phyloP scores from a whole-genome alignment of 1,140 invertebrate genomes.

The Amyelois transitella region DNA sequence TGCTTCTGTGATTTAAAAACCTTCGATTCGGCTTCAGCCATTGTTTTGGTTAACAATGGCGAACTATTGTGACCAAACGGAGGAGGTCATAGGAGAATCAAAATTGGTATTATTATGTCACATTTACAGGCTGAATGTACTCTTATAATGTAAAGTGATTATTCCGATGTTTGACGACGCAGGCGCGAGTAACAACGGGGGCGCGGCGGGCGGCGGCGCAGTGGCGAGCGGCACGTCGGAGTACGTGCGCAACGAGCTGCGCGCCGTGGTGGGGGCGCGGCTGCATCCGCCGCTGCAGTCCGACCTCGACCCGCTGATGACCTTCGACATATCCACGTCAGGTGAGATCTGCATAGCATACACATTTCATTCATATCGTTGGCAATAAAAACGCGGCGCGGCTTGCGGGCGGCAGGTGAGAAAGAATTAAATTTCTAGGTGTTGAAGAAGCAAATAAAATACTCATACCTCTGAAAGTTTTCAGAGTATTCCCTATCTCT shows the following conservation, averaged over 20 bases:
- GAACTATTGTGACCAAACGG: too few relatives aligned
- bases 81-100: too few relatives aligned
- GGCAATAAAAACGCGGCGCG: too few relatives aligned
- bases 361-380: too few relatives aligned
- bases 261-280: conserved; percentile 88
- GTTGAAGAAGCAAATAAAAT: too few relatives aligned
- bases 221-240: conserved; percentile 77
- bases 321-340: conserved; percentile 79
- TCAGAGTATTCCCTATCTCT: too few relatives aligned
- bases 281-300: conserved; percentile 49
- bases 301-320: conserved; percentile 81
- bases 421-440: too few relatives aligned
- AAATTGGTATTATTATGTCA: background rate
- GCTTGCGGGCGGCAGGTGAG: too few relatives aligned
- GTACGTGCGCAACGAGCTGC: conserved; percentile 91
- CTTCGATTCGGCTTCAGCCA: too few relatives aligned
- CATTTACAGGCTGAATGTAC: background rate
- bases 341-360: conserved; percentile 52
- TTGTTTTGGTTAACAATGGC: too few relatives aligned
- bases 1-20: too few relatives aligned
- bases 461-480: too few relatives aligned
- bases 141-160: background rate
- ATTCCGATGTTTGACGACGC: background rate
- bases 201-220: conserved; percentile 17
- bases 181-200: conserved; percentile 29